Base-by-base conservation (phyloP, 2,797 vertebrate genomes). In the Euthynnus affinis region DNA sequence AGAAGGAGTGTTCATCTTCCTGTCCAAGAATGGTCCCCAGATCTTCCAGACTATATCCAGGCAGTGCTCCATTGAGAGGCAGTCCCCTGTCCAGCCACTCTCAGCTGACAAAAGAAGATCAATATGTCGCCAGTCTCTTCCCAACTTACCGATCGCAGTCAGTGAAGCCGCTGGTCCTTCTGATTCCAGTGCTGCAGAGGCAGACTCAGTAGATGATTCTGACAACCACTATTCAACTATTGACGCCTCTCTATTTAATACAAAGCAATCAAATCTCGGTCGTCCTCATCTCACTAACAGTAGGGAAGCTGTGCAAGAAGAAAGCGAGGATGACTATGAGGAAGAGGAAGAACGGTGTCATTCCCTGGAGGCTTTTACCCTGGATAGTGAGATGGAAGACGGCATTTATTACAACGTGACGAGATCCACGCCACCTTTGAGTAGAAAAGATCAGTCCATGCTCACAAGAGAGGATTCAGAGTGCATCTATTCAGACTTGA, bases 1-100 rank as follows among this genome's bases (percentile, higher is more conserved):
- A 0, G 95, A 97, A 70, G 97, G 97, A 40, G 62, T 95, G 56
- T 98, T 98, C 67, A 94, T 92, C 84, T 97, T 98, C 92, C 90
- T 94, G 88, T 96, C 96, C 49, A 84, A 74, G 0, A 82, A 93
- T 0, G 96, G 94, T 3, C 55, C 32, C 0, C 91, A 96, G 75
- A 94, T 98, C 80, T 96, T 95, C 74, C 80, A 82, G 5, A 76
- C 90, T 71, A 96, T 98, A 1, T 77, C 74, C 6, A 80, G 87
- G 29, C 78, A 88, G 67, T 92, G 92, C 65, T 10, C 57, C 9
- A 17, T 70, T 56, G 49, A 79, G 40, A 82, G 58, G 56, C 62
- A 52, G n/a, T 32, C 69, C 42, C 13, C 18, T 7, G 4, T 20
- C 37, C 7, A 83, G 69, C 57, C 61, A 1, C 18, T 5, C 18